phyloP scores from a whole-genome alignment of 1,140 invertebrate species.

The Drosophila saltans region DNA sequence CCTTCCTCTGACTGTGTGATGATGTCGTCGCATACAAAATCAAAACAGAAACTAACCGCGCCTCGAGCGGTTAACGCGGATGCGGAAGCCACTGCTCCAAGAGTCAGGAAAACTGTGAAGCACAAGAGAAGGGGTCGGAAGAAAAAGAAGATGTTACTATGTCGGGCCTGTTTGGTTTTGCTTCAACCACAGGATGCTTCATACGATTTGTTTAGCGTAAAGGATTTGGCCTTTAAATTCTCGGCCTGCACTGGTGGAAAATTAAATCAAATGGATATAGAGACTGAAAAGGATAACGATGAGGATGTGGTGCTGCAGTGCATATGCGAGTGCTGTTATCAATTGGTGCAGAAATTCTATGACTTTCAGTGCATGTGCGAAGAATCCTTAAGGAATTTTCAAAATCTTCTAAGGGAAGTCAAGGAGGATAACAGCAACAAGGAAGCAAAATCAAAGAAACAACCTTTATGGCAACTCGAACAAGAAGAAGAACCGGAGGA shows the following conservation, averaged over 20 bases:
- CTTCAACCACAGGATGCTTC: conserved; percentile 41
- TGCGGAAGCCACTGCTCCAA: conserved; percentile 43
- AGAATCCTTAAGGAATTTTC: conserved; percentile 62
- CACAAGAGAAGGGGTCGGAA: not conserved
- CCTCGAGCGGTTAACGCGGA: conserved; percentile 24
- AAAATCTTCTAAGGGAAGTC: conserved; percentile 48
- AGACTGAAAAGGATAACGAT: not conserved
- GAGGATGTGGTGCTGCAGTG: conserved; percentile 54
- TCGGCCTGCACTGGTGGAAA: conserved; percentile 43
- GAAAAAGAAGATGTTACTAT: conserved; percentile 47
- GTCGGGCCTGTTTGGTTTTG: conserved; percentile 64
- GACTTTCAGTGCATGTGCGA: conserved; percentile 72
- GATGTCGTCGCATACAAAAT: conserved; percentile 42
- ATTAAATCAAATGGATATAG: conserved; percentile 1
- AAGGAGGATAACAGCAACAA: conserved; percentile 7
- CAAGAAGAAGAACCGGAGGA: conserved; percentile 7
- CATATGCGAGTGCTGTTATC: conserved; percentile 70
- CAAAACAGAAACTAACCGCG: conserved; percentile 40
- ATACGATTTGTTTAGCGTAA: conserved; percentile 48
- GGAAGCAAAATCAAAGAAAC: conserved; percentile 1
- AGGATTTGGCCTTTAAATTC: conserved; percentile 59
- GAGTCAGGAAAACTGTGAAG: not conserved
- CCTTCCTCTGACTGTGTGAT: not conserved
- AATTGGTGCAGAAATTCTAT: conserved; percentile 63
- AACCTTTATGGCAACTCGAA: not conserved